phyloP scores from a whole-genome alignment of 2,113 vertebrate species.

The Silurus meridionalis region DNA sequence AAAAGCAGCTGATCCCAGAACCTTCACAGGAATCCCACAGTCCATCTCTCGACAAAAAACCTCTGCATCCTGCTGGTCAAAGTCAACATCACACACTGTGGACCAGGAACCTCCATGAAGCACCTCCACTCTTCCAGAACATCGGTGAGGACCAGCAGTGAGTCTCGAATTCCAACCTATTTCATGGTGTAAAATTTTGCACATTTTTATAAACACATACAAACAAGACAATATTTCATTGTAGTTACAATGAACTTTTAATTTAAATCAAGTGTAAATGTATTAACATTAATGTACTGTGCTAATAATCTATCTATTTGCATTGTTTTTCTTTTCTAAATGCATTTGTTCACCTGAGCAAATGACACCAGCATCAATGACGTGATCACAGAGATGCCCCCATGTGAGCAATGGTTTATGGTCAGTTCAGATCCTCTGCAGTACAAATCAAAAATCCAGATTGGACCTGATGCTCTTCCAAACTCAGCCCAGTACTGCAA shows the following conservation, averaged over 20 bases:
- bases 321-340: background rate
- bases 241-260: background rate
- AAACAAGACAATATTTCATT: too few species aligned
- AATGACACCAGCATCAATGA: background rate
- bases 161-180: background rate
- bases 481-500: background rate
- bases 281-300: background rate
- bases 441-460: too few species aligned
- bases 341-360: background rate
- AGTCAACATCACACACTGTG: slow-evolving; percentile 45
- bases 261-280: background rate
- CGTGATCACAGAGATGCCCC: background rate
- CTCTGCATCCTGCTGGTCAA: slow-evolving; percentile 33
- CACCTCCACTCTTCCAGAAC: slow-evolving; percentile 43
- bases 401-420: too few species aligned
- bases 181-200: too few species aligned
- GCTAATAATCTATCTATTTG: background rate
- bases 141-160: slow-evolving; percentile 25
- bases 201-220: too few species aligned
- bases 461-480: background rate
- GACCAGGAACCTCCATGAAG: slow-evolving; percentile 4
- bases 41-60: background rate
- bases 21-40: slow-evolving; percentile 7
- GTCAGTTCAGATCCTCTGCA: too few species aligned
- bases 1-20: background rate